Base-by-base conservation (phyloP, 2,797 vertebrate genomes). In the Pithecia hirsuta region DNA sequence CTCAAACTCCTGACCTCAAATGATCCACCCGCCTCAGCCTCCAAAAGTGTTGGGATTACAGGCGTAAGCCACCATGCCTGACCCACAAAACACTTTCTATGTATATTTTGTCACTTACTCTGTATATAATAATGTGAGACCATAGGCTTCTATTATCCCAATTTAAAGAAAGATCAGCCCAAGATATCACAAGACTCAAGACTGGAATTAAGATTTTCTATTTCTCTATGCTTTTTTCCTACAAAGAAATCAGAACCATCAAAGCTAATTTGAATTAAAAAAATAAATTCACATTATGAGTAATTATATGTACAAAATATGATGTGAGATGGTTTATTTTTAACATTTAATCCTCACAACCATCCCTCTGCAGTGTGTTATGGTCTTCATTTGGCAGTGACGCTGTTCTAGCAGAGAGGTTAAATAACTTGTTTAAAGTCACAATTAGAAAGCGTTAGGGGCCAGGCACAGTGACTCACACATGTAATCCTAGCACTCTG, bases 211-310 rank as follows among this genome's bases (percentile, higher is more conserved):
- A 87, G 41, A 39, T 83, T 91, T 76, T 84, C 61, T 76, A 24
- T 76, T 82, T 95, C 52, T 87, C 78, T 75, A n/a, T 50, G 74
- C n/a, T 82, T 48, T 91, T 89, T 94, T 57, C 4, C 9, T 20
- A 78, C 44, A 78, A 50, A 78, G 46, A 20, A 50, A 78, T 78
- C 76, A 78, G 46, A 28, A 72, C 13, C 55, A 91, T 44, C 20
- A n/a, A 91, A 95, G 39, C 50, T 7, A 97, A 97, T 61, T 61
- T 92, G 14, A 12, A 92, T 81, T 55, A 94, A 82, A 81, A 81
- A 88, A 96, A 86, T 26, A 75, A 96, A 94, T 39, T 55, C n/a
- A 50, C 24, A 75, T 55, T 86, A 61, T 93, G 8, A 91, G 44
- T 85, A 50, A 82, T 11, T 75, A 6, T 59, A 80, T 52, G 46